A percentile compares a stretch with the other conserved stretches of the same genome.
Evolutionary conservation across 2,888 invertebrate genomes (phyloP).

Genomic region (Crioceris asparagi): DNA sequence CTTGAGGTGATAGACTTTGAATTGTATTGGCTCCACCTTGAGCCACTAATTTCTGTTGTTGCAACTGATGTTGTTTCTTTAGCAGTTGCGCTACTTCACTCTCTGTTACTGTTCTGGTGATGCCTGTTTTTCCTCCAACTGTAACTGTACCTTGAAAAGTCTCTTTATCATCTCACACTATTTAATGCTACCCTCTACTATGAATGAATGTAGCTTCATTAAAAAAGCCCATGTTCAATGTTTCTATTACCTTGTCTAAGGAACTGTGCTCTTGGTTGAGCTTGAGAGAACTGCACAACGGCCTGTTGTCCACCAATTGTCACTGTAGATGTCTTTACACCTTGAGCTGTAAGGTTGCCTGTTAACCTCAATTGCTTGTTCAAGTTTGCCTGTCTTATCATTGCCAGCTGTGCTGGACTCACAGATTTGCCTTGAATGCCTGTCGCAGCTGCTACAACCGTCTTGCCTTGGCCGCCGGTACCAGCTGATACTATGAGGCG

Average conservation of each 20-base stretch:
- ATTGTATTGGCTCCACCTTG: conserved; percentile 29
- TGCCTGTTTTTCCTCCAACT: conserved; percentile 30
- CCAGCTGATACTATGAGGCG: conserved; percentile 35
- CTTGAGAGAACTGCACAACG: conserved; percentile 36
- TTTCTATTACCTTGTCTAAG: conserved; percentile 29
- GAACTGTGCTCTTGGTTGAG: conserved; percentile 32
- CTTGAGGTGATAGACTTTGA: conserved; percentile 34
- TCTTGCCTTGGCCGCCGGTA: conserved; percentile 29
- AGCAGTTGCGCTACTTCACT: conserved; percentile 44
- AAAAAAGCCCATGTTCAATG: background rate
- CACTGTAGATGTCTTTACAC: conserved; percentile 33
- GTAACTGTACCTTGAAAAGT: conserved; percentile 28
- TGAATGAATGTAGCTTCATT: background rate
- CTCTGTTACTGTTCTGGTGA: conserved; percentile 40
- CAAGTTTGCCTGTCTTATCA: conserved; percentile 46
- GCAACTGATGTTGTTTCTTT: conserved; percentile 35
- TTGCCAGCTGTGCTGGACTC: conserved; percentile 45
- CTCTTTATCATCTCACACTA: too few relatives aligned
- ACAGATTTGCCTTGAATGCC: conserved; percentile 41
- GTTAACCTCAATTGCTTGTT: conserved; percentile 35
- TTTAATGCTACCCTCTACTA: too few relatives aligned
- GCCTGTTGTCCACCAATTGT: conserved; percentile 31
- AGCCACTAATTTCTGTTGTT: conserved; percentile 28
- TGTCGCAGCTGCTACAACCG: conserved; percentile 23
- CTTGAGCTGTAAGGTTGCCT: conserved; percentile 20